Conservation (phyloP, 2,888 invertebrate species). For the Carpatolechia fugitivella region DNA sequence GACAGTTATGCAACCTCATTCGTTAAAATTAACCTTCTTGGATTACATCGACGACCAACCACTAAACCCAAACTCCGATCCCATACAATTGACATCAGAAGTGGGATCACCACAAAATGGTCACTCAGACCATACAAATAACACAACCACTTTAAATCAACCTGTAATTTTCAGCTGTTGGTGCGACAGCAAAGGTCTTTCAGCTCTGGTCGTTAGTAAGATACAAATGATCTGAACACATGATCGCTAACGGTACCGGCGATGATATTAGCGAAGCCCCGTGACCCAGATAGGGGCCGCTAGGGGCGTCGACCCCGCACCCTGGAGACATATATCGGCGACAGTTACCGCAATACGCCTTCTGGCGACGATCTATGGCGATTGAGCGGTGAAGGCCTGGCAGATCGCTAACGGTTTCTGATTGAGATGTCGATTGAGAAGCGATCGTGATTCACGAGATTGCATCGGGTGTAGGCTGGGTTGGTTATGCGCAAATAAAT, state of each 20-base stretch:
- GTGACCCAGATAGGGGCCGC: conserved; percentile 70
- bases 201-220: conserved; percentile 34
- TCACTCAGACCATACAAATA: background rate
- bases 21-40: conserved; percentile 46
- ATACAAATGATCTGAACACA: conserved; percentile 51
- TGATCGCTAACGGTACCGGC: conserved; percentile 61
- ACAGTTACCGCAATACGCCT: background rate
- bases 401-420: too few species aligned
- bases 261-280: conserved; percentile 75
- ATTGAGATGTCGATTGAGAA: too few species aligned
- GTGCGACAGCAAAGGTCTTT: conserved; percentile 25
- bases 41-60: conserved; percentile 39
- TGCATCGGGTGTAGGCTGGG: too few species aligned
- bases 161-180: background rate
- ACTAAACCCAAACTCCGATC: conserved; percentile 27
- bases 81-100: background rate
- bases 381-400: too few species aligned
- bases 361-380: too few species aligned
- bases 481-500: too few species aligned
- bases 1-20: conserved; percentile 64
- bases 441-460: too few species aligned
- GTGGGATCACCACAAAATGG: background rate
- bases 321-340: conserved; percentile 37
- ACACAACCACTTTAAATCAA: background rate
- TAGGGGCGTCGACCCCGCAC: conserved; percentile 64